phyloP scores from a whole-genome alignment of 2,888 invertebrate genomes.

The Drosophila anomelani region DNA sequence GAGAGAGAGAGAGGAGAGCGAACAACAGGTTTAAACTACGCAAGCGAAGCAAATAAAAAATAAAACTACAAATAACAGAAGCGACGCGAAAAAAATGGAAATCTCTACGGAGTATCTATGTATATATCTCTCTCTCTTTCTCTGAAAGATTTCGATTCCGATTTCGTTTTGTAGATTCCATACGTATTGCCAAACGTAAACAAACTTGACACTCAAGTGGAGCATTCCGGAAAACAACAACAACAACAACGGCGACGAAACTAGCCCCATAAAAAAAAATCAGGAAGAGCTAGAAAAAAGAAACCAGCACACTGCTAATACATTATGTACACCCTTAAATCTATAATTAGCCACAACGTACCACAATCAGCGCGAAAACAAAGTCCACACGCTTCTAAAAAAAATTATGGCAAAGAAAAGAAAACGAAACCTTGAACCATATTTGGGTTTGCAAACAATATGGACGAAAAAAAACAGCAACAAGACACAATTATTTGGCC shows the following conservation, averaged over 20 bases:
- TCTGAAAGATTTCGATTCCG: no score
- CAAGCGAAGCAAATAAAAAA: conserved; percentile 46
- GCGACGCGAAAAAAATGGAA: conserved; percentile 42
- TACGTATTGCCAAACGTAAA: conserved; percentile 50
- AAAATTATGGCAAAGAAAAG: conserved; percentile 10
- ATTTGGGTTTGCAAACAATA: conserved; percentile 38
- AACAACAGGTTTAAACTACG: conserved; percentile 71
- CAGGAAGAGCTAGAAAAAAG: conserved; percentile 13
- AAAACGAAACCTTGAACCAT: conserved; percentile 44
- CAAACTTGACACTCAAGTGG: conserved; percentile 74
- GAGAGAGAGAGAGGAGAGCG: conserved; percentile 14
- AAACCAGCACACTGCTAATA: conserved; percentile 26
- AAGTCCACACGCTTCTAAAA: conserved; percentile 31
- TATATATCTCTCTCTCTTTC: not conserved
- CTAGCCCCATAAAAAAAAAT: conserved; percentile 13
- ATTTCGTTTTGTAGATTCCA: conserved; percentile 41
- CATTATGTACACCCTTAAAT: conserved; percentile 30
- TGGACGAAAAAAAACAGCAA: not conserved
- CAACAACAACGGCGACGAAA: not conserved
- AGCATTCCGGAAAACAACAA: conserved; percentile 38
- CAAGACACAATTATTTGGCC: conserved; percentile 1
- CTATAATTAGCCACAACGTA: conserved; percentile 33
- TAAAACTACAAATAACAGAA: conserved; percentile 70
- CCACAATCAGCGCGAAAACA: conserved; percentile 47
- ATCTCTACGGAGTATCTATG: conserved; percentile 9